Base-by-base conservation (phyloP, 1,140 invertebrate species). In the Drosophila ananassae region DNA sequence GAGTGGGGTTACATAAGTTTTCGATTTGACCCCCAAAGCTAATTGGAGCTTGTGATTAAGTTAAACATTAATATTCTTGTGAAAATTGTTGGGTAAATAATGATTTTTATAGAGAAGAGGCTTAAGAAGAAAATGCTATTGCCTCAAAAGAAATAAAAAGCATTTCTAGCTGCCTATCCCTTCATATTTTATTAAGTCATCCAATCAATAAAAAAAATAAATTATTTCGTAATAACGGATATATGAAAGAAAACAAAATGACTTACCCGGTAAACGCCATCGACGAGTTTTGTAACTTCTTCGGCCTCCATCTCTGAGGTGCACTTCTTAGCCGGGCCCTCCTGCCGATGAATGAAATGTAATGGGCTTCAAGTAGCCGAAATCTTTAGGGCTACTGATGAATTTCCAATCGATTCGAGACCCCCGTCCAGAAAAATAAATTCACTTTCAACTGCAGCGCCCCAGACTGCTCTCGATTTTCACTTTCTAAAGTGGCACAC, bases 221-320 rank as follows among this genome's bases (percentile, higher is more conserved):
- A 2, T 12, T n/a, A 32, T 41, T 25, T 30, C 22, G 13, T 32
- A 21, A 63, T 52, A 28, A 17, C 6, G 2, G 13, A 34, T 10
- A 21, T 5, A 32, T 46, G 17, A 46, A 17, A 32, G 25, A 28
- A 13, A 30, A 7, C 10, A 21, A 48, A 22, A 41, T 32, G 37
- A 89, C 93, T 94, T 93, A 97, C 96, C 95, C 97, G 97, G 92
- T 97, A 97, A 85, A 97, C 96, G 81, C 96, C 96, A 93, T 97
- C 96, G 75, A 97, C 96, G 78, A 97, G 95, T 93, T 96, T 96
- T 81, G 96, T 97, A 77, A 97, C 95, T 93, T 97, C 96, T 92
- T 97, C 96, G 78, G 96, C 96, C 93, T 97, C 96, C 96, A 97
- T 97, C 68, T 58, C 37, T 62, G 28, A 17, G n/a, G 13, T 17